These are phyloP conservation scores for Cynaeus angustus DNA, from an alignment of 2,888 invertebrate genomes.

Conservation along the genomic window DNA sequence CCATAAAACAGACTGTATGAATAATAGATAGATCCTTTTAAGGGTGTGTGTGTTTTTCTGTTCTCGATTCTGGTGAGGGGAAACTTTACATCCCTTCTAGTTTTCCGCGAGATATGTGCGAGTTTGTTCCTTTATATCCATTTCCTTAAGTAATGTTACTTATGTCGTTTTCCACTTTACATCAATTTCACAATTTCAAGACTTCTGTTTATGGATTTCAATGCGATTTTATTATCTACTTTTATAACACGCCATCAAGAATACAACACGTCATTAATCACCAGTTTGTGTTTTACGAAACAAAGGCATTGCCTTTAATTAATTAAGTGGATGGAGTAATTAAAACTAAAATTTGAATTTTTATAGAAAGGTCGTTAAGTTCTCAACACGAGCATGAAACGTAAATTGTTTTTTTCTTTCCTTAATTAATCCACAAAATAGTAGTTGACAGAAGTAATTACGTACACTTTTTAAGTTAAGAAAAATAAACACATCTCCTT, in stretches of 20 bases:
- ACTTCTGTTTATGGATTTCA: slow-evolving; percentile 58
- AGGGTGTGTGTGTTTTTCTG: slow-evolving; percentile 54
- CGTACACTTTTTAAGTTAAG: background rate
- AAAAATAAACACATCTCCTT: slow-evolving; percentile 9
- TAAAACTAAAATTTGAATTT: slow-evolving; percentile 3
- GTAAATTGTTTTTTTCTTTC: background rate
- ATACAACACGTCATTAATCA: slow-evolving; percentile 33
- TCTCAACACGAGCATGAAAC: slow-evolving; percentile 9
- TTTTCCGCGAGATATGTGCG: slow-evolving; percentile 52
- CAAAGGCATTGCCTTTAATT: slow-evolving; percentile 34
- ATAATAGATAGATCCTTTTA: slow-evolving; percentile 61
- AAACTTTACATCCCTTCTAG: slow-evolving; percentile 53
- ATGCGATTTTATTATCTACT: slow-evolving; percentile 56
- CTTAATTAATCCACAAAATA: slow-evolving; percentile 9
- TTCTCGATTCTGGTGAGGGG: slow-evolving; percentile 56
- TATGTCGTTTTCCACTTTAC: slow-evolving; percentile 63
- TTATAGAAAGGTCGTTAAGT: slow-evolving; percentile 5
- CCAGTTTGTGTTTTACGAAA: slow-evolving; percentile 23
- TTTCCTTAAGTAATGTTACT: slow-evolving; percentile 63
- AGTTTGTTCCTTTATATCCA: slow-evolving; percentile 58
- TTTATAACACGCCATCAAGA: slow-evolving; percentile 12
- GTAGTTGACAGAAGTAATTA: background rate
- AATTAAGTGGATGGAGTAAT: slow-evolving; percentile 2
- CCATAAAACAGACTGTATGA: slow-evolving; percentile 60
- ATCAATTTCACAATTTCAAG: slow-evolving; percentile 61